These are phyloP conservation scores for Drosophila diplacantha DNA, from an alignment of 2,888 invertebrate species.

Conservation along the genomic window DNA sequence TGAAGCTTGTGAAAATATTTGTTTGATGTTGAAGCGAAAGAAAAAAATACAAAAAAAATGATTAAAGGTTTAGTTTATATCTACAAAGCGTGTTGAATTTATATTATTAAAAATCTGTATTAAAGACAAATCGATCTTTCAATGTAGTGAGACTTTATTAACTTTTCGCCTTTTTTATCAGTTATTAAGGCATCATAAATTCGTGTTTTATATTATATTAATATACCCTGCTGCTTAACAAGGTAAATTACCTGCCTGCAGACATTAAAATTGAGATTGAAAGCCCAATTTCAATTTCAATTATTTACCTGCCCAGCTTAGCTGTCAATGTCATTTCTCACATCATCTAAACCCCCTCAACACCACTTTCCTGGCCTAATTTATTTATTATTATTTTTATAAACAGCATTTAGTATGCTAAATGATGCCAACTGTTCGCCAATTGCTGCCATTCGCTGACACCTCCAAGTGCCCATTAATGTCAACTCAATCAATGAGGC, in stretches of 20 bases:
- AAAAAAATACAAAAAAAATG: background rate
- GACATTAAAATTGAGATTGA: background rate
- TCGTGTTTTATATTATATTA: no score
- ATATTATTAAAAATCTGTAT: background rate
- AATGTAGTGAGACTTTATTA: no score
- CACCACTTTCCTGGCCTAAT: background rate
- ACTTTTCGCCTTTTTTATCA: no score
- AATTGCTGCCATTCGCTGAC: slow-evolving; percentile 58
- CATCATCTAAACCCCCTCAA: background rate
- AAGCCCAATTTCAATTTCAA: background rate
- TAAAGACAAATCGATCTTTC: no score
- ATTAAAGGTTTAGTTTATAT: background rate
- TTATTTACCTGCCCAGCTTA: background rate
- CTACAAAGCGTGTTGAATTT: background rate
- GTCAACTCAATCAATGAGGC: slow-evolving; percentile 57
- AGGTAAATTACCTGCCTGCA: background rate
- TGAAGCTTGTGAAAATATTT: background rate
- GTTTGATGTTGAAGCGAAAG: slow-evolving; percentile 11
- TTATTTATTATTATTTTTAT: slow-evolving; percentile 10
- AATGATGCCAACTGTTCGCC: slow-evolving; percentile 49
- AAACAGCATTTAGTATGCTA: slow-evolving; percentile 26
- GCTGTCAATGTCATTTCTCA: background rate
- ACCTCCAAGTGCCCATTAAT: slow-evolving; percentile 62
- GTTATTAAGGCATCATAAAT: background rate
- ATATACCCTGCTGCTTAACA: no score